Percentiles rank a stretch among this genome's conserved stretches.
phyloP scores from a whole-genome alignment of 2,113 vertebrate species.

The Sorex fumeus region DNA sequence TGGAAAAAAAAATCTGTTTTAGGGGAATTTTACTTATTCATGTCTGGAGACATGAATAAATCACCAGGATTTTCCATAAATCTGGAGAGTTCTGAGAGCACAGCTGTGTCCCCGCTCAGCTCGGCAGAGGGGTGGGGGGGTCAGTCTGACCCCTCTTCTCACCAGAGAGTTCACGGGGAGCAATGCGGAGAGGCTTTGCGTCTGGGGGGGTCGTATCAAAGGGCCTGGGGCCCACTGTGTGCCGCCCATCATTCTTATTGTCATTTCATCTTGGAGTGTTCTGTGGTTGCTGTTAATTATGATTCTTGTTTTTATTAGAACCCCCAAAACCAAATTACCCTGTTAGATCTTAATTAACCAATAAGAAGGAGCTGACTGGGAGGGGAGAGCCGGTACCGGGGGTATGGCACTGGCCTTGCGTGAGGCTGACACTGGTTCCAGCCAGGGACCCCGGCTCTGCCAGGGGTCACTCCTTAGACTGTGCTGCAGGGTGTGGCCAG shows the following conservation, averaged over 20 bases:
- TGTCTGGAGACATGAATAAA: constrained; percentile 66
- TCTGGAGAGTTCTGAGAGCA: constrained; percentile 78
- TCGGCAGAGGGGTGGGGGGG: constrained; percentile 64
- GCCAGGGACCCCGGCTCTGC: no score
- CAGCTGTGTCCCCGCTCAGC: constrained; percentile 74
- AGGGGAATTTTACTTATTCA: constrained; percentile 79
- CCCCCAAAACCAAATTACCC: not conserved
- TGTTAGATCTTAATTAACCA: constrained; percentile 47
- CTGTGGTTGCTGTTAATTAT: constrained; percentile 22
- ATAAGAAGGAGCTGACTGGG: not conserved
- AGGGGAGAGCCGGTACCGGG: no score
- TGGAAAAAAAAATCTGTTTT: constrained; percentile 67
- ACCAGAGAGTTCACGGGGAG: constrained; percentile 78
- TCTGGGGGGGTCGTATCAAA: constrained; percentile 71
- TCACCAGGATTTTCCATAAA: constrained; percentile 81
- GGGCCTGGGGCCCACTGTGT: not conserved
- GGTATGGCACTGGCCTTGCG: no score
- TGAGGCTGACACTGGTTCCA: no score
- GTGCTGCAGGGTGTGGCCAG: no score
- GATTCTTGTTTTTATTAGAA: constrained; percentile 22
- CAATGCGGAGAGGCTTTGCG: constrained; percentile 69
- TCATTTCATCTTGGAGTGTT: not conserved
- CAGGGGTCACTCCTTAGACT: no score
- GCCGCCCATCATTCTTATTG: not conserved
- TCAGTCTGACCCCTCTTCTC: constrained; percentile 82